Evolutionary conservation across 2,888 invertebrate species (phyloP), one percentile per base, ranked within the genome.

Genomic region (Athalia rosae): DNA sequence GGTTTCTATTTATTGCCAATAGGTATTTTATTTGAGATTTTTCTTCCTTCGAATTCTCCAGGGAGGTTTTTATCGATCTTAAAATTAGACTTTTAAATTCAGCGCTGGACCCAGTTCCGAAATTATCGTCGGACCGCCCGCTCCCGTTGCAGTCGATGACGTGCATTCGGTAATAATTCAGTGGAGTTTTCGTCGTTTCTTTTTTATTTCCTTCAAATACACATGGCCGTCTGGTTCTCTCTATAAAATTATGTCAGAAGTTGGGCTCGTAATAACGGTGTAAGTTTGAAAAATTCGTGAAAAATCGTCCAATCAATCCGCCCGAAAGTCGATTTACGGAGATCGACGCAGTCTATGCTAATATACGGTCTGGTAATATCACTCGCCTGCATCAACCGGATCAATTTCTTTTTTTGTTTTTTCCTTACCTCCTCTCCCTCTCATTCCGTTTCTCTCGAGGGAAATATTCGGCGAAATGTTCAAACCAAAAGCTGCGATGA

Each of bases 381-480:
- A 62, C 9, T 45, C n/a, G 6, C 28, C 3, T 43, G 6, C 41
- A 13, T 43, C 11, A 5, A 64, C n/a, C 47, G 13, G 6, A 41
- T 47, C 45, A 13, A 4, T 47, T 47, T 64, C 5, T 64, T n/a
- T 13, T 8, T 47, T 3, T 50, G 0, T 50, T 50, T 50, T 50
- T 7, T 9, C 50, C 50, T 59, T 6, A 9, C 13, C 59, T 6
- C 13, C n/a, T 8, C 13, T 9, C 15, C 11, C 15, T 41, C 3
- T 41, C 11, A 11, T 43, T 9, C n/a, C 41, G 41, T 41, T 41
- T 47, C 48, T 66, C 48, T 66, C 48, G 8, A 48, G 66, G 66
- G 66, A 66, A 66, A 28, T 66, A 66, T 66, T 66, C 45, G 9
- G 66, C 66, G 48, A 66, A 66, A 66, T 48, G 48, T 66, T 66